These are phyloP conservation scores for Clarias gariepinus DNA, from an alignment of 2,113 vertebrate species.

Conservation along the genomic window DNA sequence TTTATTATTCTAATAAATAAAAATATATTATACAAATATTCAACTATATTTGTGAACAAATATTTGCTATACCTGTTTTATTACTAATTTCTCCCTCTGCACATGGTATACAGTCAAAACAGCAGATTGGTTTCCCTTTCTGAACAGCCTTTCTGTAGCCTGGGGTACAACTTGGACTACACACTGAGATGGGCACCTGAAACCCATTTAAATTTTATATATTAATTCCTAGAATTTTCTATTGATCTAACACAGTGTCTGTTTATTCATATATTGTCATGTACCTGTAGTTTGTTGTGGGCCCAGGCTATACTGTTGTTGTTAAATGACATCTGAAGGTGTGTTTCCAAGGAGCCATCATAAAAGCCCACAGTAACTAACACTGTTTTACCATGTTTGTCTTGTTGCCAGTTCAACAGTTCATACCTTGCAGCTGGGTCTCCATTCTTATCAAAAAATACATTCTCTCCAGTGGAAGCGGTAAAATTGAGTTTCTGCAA, in stretches of 20 bases:
- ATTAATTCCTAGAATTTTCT: not conserved
- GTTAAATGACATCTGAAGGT: slow-evolving; percentile 52
- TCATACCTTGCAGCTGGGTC: slow-evolving; percentile 60
- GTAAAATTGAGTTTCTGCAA: slow-evolving; percentile 52
- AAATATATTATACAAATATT: not conserved
- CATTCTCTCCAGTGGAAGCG: slow-evolving; percentile 40
- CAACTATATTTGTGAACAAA: too few relatives aligned
- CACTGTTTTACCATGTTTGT: slow-evolving; percentile 44
- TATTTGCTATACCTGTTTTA: slow-evolving; percentile 46
- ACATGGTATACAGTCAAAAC: slow-evolving; percentile 60
- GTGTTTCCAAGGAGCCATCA: slow-evolving; percentile 52
- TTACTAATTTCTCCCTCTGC: slow-evolving; percentile 58
- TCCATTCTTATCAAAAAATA: slow-evolving; percentile 60
- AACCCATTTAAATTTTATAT: not conserved
- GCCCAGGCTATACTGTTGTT: slow-evolving; percentile 56
- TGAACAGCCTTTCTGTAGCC: slow-evolving; percentile 56
- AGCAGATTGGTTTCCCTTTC: slow-evolving; percentile 56
- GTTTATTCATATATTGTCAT: not conserved
- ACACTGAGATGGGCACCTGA: slow-evolving; percentile 57
- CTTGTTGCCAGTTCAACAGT: slow-evolving; percentile 59
- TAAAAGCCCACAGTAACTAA: slow-evolving; percentile 59
- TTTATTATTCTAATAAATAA: not conserved
- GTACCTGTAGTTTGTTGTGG: slow-evolving; percentile 42
- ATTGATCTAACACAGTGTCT: not conserved
- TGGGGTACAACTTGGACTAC: slow-evolving; percentile 51